A percentile compares a stretch with the other conserved stretches of the same genome.
phyloP scores from a whole-genome alignment of 2,888 invertebrate species.

The Apamea crenata region DNA sequence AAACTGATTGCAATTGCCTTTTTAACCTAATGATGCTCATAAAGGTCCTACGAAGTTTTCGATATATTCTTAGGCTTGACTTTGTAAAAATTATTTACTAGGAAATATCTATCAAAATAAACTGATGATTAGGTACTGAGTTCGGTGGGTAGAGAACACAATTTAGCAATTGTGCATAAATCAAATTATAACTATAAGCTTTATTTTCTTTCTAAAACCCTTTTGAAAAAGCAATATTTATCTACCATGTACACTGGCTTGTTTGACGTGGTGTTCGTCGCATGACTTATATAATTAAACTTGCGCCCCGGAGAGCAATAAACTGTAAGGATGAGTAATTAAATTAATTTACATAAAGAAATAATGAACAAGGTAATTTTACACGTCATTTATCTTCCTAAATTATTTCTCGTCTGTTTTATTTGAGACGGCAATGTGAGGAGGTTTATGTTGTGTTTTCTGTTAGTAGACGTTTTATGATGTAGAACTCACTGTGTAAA shows the following conservation, averaged over 20 bases:
- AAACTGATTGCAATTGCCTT: too few species aligned
- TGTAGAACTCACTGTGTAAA: background rate
- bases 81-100: too few species aligned
- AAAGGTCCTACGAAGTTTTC: too few species aligned
- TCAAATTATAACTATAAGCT: too few species aligned
- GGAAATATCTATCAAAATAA: too few species aligned
- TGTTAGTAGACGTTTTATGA: background rate
- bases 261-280: conserved; percentile 13
- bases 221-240: conserved; percentile 9
- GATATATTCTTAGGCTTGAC: too few species aligned
- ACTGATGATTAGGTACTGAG: too few species aligned
- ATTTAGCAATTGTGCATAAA: too few species aligned
- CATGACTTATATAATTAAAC: conserved; percentile 48
- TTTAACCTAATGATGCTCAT: too few species aligned
- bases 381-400: conserved; percentile 31
- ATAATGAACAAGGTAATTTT: conserved; percentile 45
- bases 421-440: background rate
- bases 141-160: too few species aligned
- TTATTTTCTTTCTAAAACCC: background rate
- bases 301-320: conserved; percentile 17
- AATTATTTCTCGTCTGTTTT: conserved; percentile 27
- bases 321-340: conserved; percentile 49
- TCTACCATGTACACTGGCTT: background rate
- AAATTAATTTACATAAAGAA: conserved; percentile 57
- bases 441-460: conserved; percentile 1